Evolutionary conservation across 2,113 vertebrate species (phyloP).

Genomic region (Caretta caretta): DNA sequence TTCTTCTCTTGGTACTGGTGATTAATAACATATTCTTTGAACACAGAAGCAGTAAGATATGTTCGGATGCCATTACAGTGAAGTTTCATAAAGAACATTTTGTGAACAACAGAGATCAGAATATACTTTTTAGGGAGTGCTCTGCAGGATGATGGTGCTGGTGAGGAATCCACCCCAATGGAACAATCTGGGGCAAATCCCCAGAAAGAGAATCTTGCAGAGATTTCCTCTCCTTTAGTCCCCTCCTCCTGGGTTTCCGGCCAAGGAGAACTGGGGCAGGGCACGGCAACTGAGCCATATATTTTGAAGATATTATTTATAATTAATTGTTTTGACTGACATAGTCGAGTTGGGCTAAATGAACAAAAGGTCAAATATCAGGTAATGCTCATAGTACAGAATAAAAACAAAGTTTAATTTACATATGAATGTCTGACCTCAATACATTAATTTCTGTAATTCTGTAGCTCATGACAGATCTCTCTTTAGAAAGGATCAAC

Average conservation of each 20-base stretch:
- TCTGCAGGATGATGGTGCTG: not conserved
- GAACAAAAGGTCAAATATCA: slow-evolving; percentile 64
- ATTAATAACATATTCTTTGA: not conserved
- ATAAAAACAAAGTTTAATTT: slow-evolving; percentile 53
- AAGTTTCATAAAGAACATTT: not conserved
- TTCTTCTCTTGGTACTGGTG: not conserved
- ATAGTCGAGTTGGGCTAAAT: slow-evolving; percentile 55
- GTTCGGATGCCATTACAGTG: not conserved
- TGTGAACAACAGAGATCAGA: not conserved
- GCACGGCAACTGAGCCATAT: not conserved
- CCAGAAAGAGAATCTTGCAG: not conserved
- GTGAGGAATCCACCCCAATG: not conserved
- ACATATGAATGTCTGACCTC: slow-evolving; percentile 64
- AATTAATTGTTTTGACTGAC: slow-evolving; percentile 54
- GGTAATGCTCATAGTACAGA: slow-evolving; percentile 39
- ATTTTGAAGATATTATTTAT: not conserved
- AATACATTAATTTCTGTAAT: slow-evolving; percentile 57
- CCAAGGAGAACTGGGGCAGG: not conserved
- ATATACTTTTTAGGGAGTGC: not conserved
- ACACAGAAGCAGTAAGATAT: not conserved
- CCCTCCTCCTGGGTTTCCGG: not conserved
- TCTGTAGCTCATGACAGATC: slow-evolving; percentile 9
- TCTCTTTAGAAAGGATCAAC: slow-evolving; percentile 62
- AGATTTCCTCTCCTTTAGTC: not conserved
- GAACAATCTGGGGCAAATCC: not conserved